phyloP scores from a whole-genome alignment of 30 jellyfish, hydroid and myxozoan species.

The Hydra vulgaris region DNA sequence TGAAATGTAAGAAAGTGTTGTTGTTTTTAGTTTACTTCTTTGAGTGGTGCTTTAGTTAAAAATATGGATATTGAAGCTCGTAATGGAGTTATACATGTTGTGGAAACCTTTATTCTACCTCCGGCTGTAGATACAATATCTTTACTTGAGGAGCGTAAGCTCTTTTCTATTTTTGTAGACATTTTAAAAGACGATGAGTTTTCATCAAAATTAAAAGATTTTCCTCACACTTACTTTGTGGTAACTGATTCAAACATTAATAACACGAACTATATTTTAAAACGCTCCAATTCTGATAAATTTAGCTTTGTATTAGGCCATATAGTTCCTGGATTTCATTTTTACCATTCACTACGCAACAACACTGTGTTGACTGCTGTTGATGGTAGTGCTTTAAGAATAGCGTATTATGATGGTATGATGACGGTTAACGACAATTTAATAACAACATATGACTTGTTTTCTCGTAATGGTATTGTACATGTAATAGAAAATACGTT shows the following conservation, averaged over 20 bases:
- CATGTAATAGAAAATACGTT: background rate
- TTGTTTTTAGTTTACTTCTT: background rate
- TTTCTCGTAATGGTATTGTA: background rate
- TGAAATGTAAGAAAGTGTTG: too few species aligned
- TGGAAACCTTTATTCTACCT: background rate
- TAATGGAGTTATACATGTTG: background rate
- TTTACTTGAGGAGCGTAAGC: background rate
- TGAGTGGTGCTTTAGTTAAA: background rate
- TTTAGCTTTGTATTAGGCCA: background rate
- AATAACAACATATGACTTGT: background rate
- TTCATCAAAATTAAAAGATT: background rate
- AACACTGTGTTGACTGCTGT: background rate
- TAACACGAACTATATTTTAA: background rate
- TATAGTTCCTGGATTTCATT: background rate
- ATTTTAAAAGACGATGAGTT: background rate
- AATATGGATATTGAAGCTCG: background rate
- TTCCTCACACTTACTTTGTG: background rate
- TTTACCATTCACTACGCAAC: background rate
- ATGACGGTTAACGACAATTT: background rate
- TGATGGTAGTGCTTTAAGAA: background rate
- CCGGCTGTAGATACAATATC: background rate
- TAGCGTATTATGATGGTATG: background rate
- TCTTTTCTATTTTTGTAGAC: background rate
- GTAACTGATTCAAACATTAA: background rate
- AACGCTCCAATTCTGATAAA: background rate